Base-by-base conservation (phyloP, 2,113 vertebrate species). In the Prionailurus viverrinus region DNA sequence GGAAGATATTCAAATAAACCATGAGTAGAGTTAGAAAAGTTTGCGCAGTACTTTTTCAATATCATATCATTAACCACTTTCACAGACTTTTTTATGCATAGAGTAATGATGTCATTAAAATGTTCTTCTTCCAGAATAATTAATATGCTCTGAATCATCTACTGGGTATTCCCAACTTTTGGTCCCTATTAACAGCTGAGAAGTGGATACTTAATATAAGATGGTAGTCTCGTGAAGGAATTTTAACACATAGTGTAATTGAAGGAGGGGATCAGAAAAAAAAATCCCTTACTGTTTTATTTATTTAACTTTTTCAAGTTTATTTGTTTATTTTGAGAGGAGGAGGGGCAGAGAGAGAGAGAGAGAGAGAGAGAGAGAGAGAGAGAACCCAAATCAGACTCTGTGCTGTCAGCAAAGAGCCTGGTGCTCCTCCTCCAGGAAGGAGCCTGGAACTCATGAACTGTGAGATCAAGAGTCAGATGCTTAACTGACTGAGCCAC, bases 1-100 rank as follows among this genome's bases (percentile, higher is more conserved):
- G 21, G 71, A 66, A 94, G 53, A 25, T 27, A 61, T 84, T 91
- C 69, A 96, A 90, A 71, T 97, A 85, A 93, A 95, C 58, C 63
- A 85, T 85, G 55, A 85, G 68, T 97, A 39, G 83, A 92, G 61
- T 96, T 80, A 82, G 27, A 51, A 95, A 87, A 96, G 23, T 69
- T 55, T 98, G 74, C 88, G 55, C 3, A 63, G 41, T 68, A 36
- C 4, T 66, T 5, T 89, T 97, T 85, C 66, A 76, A 71, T 66
- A 61, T 69, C 23, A 9, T 74, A 63, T 71, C 45, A 73, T 93
- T 96, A 93, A 51, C 27, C 11, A 51, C 48, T 74, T 76, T 88
- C 81, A 88, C 45, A 66, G 36, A 61, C 31, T 63, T 96, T 95
- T 84, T 86, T 92, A 71, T 94, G 90, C 31, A n/a, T n/a, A 87